Conservation (phyloP, 53 echinoderm and acorn worm genomes). For the Holothuria leucospilota region DNA sequence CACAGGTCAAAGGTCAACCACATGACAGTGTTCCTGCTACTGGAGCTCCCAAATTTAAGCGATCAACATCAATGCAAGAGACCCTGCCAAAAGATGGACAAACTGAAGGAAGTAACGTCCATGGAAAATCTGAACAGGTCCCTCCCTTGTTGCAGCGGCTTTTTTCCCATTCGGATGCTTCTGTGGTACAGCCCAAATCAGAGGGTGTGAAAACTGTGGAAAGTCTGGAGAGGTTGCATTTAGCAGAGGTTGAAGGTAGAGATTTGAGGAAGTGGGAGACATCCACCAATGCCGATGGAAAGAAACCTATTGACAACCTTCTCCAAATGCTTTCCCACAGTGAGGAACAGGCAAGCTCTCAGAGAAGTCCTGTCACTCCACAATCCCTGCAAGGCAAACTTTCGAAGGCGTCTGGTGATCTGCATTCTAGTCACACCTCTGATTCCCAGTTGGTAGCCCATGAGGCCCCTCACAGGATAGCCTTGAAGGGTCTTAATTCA, state of each 20-base stretch:
- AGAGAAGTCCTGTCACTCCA: constrained; percentile 39
- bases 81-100: neutral
- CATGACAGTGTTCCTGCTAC: neutral
- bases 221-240: constrained; percentile 84
- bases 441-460: constrained; percentile 23
- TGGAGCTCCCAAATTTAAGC: neutral
- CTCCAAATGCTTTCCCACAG: constrained; percentile 60
- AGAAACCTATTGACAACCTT: constrained; percentile 64
- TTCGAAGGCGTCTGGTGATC: neutral
- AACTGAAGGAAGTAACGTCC: constrained; percentile 47
- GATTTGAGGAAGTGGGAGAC: neutral
- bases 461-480: constrained; percentile 43
- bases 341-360: constrained; percentile 43
- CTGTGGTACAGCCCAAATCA: neutral
- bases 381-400: constrained; percentile 10
- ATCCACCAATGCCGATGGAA: neutral
- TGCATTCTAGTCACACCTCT: neutral
- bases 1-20: constrained; percentile 51
- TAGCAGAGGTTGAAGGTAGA: constrained; percentile 34
- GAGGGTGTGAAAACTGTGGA: constrained; percentile 76
- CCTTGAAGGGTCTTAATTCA: constrained; percentile 34
- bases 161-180: constrained; percentile 35
- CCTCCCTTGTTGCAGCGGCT: constrained; percentile 25
- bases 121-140: constrained; percentile 29
- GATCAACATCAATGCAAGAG: constrained; percentile 49